These are phyloP conservation scores for Laterallus jamaicensis DNA, from an alignment of 2,113 vertebrate genomes.

Conservation along the genomic window DNA sequence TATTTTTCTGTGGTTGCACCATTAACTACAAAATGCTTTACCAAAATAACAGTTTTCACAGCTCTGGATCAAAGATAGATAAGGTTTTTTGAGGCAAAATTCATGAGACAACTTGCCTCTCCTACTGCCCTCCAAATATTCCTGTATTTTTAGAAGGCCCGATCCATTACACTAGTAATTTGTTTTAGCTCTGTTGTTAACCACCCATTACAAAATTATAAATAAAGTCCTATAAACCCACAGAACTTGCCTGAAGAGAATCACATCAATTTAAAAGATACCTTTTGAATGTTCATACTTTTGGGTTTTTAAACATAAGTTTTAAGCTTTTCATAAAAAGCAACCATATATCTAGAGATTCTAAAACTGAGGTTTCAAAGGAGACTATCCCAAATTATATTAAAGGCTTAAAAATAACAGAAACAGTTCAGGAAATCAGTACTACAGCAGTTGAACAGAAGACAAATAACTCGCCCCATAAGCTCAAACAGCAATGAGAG, in stretches of 20 bases:
- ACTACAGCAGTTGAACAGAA: background rate
- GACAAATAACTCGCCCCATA: background rate
- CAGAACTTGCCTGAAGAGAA: background rate
- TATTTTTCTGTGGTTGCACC: background rate
- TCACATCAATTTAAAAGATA: background rate
- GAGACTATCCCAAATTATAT: background rate
- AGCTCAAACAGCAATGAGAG: background rate
- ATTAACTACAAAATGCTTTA: background rate
- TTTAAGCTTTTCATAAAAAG: background rate
- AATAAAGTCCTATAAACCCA: background rate
- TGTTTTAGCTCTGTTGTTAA: background rate
- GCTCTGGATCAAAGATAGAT: background rate
- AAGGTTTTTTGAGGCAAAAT: background rate
- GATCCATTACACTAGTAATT: background rate
- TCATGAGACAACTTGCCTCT: background rate
- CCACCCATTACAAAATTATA: background rate
- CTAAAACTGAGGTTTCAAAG: background rate
- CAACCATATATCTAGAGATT: background rate
- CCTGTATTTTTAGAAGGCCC: background rate
- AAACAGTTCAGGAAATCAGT: background rate
- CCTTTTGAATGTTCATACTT: background rate
- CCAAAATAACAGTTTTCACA: background rate
- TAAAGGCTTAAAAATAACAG: background rate
- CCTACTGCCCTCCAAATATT: background rate
- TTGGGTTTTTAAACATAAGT: rapidly evolving